phyloP scores from a whole-genome alignment of 2,113 vertebrate genomes.

The Otus sunia region DNA sequence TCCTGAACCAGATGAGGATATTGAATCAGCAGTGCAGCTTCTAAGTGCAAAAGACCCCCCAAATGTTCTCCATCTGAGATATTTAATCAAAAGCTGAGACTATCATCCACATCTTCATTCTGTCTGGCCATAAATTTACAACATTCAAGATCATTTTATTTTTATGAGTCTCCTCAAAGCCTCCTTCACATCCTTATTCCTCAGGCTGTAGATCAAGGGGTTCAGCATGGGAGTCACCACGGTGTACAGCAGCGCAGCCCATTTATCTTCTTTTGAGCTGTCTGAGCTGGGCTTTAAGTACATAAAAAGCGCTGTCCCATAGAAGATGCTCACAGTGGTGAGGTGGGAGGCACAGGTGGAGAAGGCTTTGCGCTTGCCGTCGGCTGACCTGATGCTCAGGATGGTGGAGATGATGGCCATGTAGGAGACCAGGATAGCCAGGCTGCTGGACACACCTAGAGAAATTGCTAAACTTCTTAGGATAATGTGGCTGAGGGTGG shows the following conservation, averaged over 20 bases:
- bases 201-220: constrained; percentile 59
- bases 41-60: not conserved
- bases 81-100: not conserved
- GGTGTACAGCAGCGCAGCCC: constrained; percentile 25
- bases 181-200: constrained; percentile 58
- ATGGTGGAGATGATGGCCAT: constrained; percentile 11
- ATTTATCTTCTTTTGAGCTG: not conserved
- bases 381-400: not conserved
- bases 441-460: not conserved
- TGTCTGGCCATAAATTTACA: too few relatives aligned
- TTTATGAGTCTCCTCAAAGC: not conserved
- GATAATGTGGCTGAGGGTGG: not conserved
- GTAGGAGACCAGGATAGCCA: constrained; percentile 47
- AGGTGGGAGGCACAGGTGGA: constrained; percentile 57
- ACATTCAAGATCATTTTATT: not conserved
- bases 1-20: not conserved
- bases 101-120: not conserved
- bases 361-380: constrained; percentile 44
- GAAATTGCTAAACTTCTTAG: not conserved
- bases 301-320: not conserved
- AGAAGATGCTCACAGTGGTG: constrained; percentile 16
- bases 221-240: constrained; percentile 57
- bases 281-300: constrained; percentile 45
- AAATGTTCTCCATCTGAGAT: not conserved
- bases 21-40: not conserved